Percentiles rank a stretch among this genome's conserved stretches.
Conservation (phyloP, 2,797 vertebrate genomes). For the Gobio occitaniae region DNA sequence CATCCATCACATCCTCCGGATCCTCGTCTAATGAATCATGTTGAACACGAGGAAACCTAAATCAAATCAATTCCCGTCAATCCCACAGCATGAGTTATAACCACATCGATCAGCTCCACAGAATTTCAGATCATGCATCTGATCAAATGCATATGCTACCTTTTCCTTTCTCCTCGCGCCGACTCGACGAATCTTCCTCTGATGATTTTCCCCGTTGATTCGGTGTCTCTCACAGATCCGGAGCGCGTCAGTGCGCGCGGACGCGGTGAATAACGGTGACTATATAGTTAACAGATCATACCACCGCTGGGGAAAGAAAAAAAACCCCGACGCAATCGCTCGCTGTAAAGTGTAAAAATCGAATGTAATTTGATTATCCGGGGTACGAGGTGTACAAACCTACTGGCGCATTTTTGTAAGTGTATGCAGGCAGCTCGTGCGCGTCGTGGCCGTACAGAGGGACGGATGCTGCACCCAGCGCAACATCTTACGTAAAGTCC, state of each 20-base stretch:
- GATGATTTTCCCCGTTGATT: constrained; percentile 23
- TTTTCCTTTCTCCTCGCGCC: constrained; percentile 25
- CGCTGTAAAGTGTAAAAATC: constrained; percentile 24
- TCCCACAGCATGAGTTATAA: not conserved
- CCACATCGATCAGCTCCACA: not conserved
- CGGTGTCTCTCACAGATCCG: constrained; percentile 28
- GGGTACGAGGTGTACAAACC: constrained; percentile 28
- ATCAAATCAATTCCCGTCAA: constrained; percentile 29
- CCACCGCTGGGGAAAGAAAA: not conserved
- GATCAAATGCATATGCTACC: constrained; percentile 19
- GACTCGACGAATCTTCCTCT: constrained; percentile 29
- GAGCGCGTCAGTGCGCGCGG: constrained; percentile 42
- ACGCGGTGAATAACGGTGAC: constrained; percentile 24
- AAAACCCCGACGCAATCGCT: constrained; percentile 6
- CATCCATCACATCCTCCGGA: constrained; percentile 28
- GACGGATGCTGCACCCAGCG: constrained; percentile 52
- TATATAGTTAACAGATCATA: constrained; percentile 24
- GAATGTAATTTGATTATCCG: constrained; percentile 14
- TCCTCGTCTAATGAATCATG: constrained; percentile 23
- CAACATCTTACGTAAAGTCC: constrained; percentile 51
- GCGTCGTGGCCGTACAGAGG: constrained; percentile 71
- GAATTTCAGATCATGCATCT: not conserved
- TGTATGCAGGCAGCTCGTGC: constrained; percentile 73
- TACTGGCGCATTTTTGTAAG: constrained; percentile 71
- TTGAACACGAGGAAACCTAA: constrained; percentile 31